Evolutionary conservation across 2,888 invertebrate genomes (phyloP).

Genomic region (Drosophila mimica): DNA sequence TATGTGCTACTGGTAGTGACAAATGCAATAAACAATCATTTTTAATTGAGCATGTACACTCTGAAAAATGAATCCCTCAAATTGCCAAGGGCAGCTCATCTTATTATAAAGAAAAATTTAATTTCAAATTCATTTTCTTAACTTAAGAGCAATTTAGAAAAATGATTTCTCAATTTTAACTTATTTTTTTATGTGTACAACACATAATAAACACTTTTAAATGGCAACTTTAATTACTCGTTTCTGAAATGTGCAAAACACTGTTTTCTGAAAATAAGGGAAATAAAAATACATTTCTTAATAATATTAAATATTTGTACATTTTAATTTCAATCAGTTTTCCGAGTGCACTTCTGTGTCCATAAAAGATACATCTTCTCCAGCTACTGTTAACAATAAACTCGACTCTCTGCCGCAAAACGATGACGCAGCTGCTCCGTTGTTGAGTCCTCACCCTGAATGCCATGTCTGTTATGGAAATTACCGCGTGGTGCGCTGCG

Average conservation of each 20-base stretch:
- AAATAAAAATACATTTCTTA: background rate
- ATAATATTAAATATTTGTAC: background rate
- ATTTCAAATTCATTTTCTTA: background rate
- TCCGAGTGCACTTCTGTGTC: background rate
- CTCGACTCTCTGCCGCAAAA: slow-evolving; percentile 25
- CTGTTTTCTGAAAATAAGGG: no score
- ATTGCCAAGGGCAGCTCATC: background rate
- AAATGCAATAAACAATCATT: slow-evolving; percentile 77
- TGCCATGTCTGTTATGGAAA: slow-evolving; percentile 29
- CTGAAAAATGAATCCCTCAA: background rate
- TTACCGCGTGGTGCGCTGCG: slow-evolving; percentile 12
- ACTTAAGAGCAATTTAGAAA: no score
- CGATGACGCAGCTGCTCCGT: slow-evolving; percentile 62
- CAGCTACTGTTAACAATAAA: slow-evolving; percentile 34
- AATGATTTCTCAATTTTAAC: background rate
- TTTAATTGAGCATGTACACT: slow-evolving; percentile 64
- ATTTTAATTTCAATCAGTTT: background rate
- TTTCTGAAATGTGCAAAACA: no score
- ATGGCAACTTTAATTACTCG: no score
- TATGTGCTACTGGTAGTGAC: slow-evolving; percentile 50
- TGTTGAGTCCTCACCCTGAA: background rate
- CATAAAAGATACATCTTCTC: slow-evolving; percentile 10
- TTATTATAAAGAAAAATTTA: background rate
- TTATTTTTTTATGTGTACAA: background rate
- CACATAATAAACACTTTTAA: background rate